Evolutionary conservation across 2,888 invertebrate species (phyloP).

Genomic region (Zygogramma bicolorata): DNA sequence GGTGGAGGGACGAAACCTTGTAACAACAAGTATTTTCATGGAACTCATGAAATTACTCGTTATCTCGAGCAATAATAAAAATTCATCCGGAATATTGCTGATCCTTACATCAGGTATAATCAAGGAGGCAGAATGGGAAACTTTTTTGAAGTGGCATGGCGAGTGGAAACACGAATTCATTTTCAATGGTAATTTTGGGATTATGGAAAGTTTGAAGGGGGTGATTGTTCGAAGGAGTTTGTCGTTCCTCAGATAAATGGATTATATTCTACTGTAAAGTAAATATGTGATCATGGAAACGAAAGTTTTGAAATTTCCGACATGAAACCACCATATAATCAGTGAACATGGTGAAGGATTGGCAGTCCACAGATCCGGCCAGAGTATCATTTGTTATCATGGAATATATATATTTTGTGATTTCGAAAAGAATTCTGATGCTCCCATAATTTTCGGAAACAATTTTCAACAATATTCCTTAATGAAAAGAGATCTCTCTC

Average conservation of each 20-base stretch:
- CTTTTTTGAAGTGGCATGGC: constrained; percentile 9
- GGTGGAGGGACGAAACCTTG: not conserved
- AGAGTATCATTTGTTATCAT: too few species aligned
- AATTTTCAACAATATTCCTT: too few species aligned
- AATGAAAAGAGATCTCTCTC: too few species aligned
- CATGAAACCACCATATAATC: constrained; percentile 20
- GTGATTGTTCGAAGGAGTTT: constrained; percentile 11
- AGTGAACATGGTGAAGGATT: not conserved
- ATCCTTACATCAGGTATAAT: not conserved
- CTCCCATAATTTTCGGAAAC: too few species aligned
- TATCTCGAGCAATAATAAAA: not conserved
- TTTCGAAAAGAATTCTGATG: too few species aligned
- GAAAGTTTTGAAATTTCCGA: not conserved
- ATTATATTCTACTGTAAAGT: constrained; percentile 20
- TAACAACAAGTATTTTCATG: not conserved
- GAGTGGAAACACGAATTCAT: constrained; percentile 18
- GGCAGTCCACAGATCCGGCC: not conserved
- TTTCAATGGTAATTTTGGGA: constrained; percentile 16
- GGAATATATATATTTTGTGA: too few species aligned
- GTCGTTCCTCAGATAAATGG: constrained; percentile 19
- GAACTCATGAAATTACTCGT: not conserved
- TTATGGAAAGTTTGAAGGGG: constrained; percentile 2
- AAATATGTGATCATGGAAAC: constrained; percentile 14
- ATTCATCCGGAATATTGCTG: not conserved
- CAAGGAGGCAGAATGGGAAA: not conserved